phyloP scores from a whole-genome alignment of 92 coral and sea anemone species.

The Metridium senile region DNA sequence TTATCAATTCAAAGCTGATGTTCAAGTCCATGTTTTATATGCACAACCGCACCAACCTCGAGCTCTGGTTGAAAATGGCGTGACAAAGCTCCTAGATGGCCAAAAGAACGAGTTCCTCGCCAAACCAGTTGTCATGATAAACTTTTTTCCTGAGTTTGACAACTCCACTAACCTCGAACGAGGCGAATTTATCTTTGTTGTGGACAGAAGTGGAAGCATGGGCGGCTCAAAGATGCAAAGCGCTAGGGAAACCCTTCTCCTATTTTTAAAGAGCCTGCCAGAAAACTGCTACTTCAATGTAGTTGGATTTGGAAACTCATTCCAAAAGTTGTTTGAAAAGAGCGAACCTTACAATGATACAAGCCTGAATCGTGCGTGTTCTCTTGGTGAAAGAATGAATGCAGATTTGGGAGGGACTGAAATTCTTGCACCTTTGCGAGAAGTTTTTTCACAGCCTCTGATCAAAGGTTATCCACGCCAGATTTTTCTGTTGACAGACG shows the following conservation, averaged over 20 bases:
- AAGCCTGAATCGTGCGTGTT: conserved; percentile 69
- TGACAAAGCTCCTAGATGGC: conserved; percentile 28
- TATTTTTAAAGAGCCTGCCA: conserved; percentile 72
- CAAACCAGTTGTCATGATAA: conserved; percentile 65
- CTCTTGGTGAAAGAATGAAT: conserved; percentile 49
- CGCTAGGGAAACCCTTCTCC: conserved; percentile 69
- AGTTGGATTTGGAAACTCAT: conserved; percentile 90
- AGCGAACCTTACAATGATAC: conserved; percentile 72
- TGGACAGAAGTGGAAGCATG: conserved; percentile 88
- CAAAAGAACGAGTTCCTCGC: conserved; percentile 47
- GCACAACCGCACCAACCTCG: conserved; percentile 48
- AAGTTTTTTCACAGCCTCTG: conserved; percentile 75
- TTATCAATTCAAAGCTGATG: conserved; percentile 48
- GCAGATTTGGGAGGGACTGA: conserved; percentile 93
- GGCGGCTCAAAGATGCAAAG: conserved; percentile 49
- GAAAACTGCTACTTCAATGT: conserved; percentile 87
- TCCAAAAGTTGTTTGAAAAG: conserved; percentile 58
- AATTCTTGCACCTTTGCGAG: conserved; percentile 67
- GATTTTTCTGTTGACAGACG: conserved; percentile 88
- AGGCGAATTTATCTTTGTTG: conserved; percentile 78
- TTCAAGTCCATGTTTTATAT: conserved; percentile 51
- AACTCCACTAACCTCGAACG: conserved; percentile 51
- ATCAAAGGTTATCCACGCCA: conserved; percentile 95
- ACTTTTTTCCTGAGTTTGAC: conserved; percentile 76
- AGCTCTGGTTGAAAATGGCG: conserved; percentile 55